phyloP scores from a whole-genome alignment of 2,113 vertebrate genomes.

The Platichthys stellatus region DNA sequence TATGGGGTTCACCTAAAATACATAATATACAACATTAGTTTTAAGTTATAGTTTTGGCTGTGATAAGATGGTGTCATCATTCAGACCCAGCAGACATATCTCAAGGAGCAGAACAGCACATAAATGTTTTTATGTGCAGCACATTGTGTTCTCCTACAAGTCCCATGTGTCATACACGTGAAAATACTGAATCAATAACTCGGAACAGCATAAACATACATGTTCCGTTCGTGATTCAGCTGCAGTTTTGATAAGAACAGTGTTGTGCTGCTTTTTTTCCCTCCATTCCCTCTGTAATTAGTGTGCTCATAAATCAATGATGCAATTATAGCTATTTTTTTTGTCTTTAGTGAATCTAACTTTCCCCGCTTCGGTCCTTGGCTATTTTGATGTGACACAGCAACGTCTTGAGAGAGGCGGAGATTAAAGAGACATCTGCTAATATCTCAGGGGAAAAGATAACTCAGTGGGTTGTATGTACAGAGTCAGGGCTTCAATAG shows the following conservation, averaged over 20 bases:
- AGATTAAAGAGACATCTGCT: constrained; percentile 43
- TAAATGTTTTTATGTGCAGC: background rate
- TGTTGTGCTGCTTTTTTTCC: background rate
- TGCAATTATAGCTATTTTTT: constrained; percentile 3
- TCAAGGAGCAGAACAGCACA: background rate
- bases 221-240: background rate
- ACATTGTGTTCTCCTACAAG: background rate
- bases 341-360: constrained; percentile 18
- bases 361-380: background rate
- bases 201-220: background rate
- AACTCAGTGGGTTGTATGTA: constrained; percentile 10
- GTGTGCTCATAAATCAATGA: constrained; percentile 11
- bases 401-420: background rate
- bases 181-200: background rate
- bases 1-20: background rate
- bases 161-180: background rate
- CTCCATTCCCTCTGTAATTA: background rate
- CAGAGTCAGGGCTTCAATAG: constrained; percentile 23
- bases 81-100: too few species aligned
- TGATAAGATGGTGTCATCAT: background rate
- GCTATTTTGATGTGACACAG: constrained; percentile 29
- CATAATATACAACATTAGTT: background rate
- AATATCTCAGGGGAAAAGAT: constrained; percentile 23
- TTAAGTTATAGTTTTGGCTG: background rate
- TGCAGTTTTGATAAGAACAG: constrained; percentile 4